Evolutionary conservation across 2,113 vertebrate genomes (phyloP).

Genomic region (Grus americana): DNA sequence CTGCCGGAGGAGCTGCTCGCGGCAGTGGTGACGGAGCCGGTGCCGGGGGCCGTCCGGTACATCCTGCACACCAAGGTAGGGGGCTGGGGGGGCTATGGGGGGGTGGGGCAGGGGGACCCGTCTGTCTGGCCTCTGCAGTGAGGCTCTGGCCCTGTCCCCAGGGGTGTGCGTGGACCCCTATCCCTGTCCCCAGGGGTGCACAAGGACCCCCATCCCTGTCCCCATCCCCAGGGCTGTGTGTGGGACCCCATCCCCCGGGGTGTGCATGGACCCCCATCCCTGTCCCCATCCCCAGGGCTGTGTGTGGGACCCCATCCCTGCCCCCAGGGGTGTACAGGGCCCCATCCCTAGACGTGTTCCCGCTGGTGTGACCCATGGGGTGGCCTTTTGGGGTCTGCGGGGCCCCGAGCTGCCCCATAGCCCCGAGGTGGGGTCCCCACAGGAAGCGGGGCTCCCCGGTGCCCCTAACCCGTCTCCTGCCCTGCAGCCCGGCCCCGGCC

Average conservation of each 20-base stretch:
- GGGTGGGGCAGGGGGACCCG: fast-evolving
- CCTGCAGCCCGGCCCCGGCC: conserved; percentile 81
- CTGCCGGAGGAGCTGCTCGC: conserved; percentile 76
- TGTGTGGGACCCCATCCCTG: not conserved
- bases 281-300: no score
- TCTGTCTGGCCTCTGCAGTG: not conserved
- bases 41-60: conserved; percentile 79
- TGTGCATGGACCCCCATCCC: no score
- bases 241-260: no score
- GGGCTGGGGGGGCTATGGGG: no score
- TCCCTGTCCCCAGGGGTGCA: no score
- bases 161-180: no score
- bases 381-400: not conserved
- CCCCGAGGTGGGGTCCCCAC: fast-evolving
- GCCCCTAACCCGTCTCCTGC: not conserved
- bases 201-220: no score
- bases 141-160: no score
- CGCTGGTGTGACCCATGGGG: fast-evolving
- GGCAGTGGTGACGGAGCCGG: conserved; percentile 71
- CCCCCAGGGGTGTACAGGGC: no score
- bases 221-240: no score
- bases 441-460: fast-evolving
- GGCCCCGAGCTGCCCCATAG: not conserved
- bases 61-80: conserved; percentile 88
- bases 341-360: fast-evolving